Base-by-base conservation (phyloP, 2,888 invertebrate species). In the Eristalinus aeneus region DNA sequence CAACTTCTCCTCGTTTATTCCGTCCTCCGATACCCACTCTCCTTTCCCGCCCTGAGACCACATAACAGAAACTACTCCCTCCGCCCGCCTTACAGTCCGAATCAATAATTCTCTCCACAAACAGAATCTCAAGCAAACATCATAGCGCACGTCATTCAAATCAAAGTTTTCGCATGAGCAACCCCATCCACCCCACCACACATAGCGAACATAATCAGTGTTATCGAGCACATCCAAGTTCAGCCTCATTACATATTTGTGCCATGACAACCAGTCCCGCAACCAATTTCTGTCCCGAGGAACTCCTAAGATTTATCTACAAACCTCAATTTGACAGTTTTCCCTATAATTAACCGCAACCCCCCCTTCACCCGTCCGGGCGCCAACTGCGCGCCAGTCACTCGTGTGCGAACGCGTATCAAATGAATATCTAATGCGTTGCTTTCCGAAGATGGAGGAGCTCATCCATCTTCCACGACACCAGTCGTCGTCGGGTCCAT, bases 351-450 rank as follows among this genome's bases (percentile, higher is more conserved):
- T 46, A 46, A 46, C 46, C 46, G 16, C 46, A 8, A 16, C 16
- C 16, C 46, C 16, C 2, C 27, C 27, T 27, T 27, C 27, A 27
- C 27, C 27, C 27, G 27, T 5, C 27, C 39, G 12, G n/a, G 5
- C 46, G 46, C 46, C 34, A 34, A 9, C 9, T 16, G 16, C 46
- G 16, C 9, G 46, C 2, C 27, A 27, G 27, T 27, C 27, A 27
- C 27, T 27, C 27, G 27, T 27, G 16, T 46, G 46, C 16, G 16
- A 46, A 46, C 39, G 39, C 64, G 46, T 65, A 46, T 27, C 27
- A 65, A 27, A 23, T 8, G 46, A 65, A 46, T 65, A 65, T 9
- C 64, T 65, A 46, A 39, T 39, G 61, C 0, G 31, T 61, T 61
- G 27, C 32, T 22, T 20, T 34, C 16, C 32, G 16, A 63, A 20